Evolutionary conservation across 2,113 vertebrate species (phyloP).

Genomic region (pig (Sus scrofa)): T2T-Sscrofa CM000816.6:98532001-98532500

Average conservation of each 20-base stretch:
- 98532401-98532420: not conserved
- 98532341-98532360: not conserved
- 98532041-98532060: not conserved
- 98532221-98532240: not conserved
- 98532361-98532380: not conserved
- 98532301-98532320: not conserved
- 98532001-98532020: not conserved
- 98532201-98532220: not conserved
- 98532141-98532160: too few relatives aligned
- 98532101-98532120: too few relatives aligned
- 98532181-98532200: not conserved
- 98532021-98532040: not conserved
- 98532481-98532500: not conserved
- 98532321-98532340: not conserved
- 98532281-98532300: not conserved
- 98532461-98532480: not conserved
- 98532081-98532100: too few relatives aligned
- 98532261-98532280: not conserved
- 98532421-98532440: not conserved
- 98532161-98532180: not conserved
- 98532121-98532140: too few relatives aligned
- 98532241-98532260: not conserved
- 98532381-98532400: not conserved
- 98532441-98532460: conserved; percentile 15
- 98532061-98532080: not conserved